phyloP scores from a whole-genome alignment of 2,113 vertebrate species.

The Colistium nudipinnis region DNA sequence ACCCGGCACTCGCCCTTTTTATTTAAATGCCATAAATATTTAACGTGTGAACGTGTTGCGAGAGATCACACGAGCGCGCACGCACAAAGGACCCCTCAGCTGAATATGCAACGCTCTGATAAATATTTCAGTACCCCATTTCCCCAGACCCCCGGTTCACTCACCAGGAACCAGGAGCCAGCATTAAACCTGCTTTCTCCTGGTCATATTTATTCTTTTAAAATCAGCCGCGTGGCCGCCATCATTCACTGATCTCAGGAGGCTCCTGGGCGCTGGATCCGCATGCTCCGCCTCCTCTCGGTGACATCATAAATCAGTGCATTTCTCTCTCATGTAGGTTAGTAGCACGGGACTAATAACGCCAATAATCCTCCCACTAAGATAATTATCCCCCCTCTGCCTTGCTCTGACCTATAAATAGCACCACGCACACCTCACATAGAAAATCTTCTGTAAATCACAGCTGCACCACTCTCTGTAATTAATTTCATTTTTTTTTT shows the following conservation, averaged over 20 bases:
- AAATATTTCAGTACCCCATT: slow-evolving; percentile 85
- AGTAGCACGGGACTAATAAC: slow-evolving; percentile 61
- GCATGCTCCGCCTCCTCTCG: slow-evolving; percentile 24
- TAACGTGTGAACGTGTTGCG: slow-evolving; percentile 82
- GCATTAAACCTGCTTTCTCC: slow-evolving; percentile 82
- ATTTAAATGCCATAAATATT: slow-evolving; percentile 86
- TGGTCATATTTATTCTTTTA: slow-evolving; percentile 80
- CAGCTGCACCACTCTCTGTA: neutral
- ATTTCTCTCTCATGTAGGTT: slow-evolving; percentile 42
- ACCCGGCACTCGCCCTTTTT: slow-evolving; percentile 74
- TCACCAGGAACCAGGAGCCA: slow-evolving; percentile 78
- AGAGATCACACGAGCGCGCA: slow-evolving; percentile 82
- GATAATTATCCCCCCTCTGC: slow-evolving; percentile 26
- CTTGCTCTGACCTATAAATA: slow-evolving; percentile 16
- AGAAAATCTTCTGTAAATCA: slow-evolving; percentile 13
- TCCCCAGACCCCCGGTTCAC: slow-evolving; percentile 75
- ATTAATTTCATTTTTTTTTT: slow-evolving; percentile 25
- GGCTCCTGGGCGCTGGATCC: slow-evolving; percentile 27
- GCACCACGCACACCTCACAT: no score
- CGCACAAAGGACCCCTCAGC: slow-evolving; percentile 79
- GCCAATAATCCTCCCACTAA: slow-evolving; percentile 55
- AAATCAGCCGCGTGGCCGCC: slow-evolving; percentile 55
- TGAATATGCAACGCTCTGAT: slow-evolving; percentile 84
- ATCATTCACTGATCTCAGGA: slow-evolving; percentile 41
- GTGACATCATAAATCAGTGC: slow-evolving; percentile 32